A percentile compares a stretch with the other conserved stretches of the same genome.
phyloP scores from a whole-genome alignment of 2,113 vertebrate genomes.

The Emydocephalus ijimae region DNA sequence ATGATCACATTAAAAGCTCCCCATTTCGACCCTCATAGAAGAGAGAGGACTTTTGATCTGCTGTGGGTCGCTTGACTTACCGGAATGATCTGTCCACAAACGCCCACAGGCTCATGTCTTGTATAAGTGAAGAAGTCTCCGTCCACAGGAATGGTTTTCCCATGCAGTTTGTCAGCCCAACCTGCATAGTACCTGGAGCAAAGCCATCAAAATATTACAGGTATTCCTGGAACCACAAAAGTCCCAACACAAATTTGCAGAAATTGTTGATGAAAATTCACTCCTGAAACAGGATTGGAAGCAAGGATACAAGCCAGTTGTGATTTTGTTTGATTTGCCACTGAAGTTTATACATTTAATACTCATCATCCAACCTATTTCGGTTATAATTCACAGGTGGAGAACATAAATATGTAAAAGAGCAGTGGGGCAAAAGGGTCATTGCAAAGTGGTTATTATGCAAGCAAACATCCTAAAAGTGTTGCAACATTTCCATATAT shows the following conservation, averaged over 20 bases:
- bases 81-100: slow-evolving; percentile 97
- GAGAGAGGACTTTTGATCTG: background rate
- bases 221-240: background rate
- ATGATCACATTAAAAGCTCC: background rate
- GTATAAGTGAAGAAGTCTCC: slow-evolving; percentile 96
- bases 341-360: background rate
- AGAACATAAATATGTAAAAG: background rate
- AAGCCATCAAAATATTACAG: background rate
- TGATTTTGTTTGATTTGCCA: background rate
- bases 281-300: background rate
- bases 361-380: background rate
- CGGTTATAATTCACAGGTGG: background rate
- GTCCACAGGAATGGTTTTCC: slow-evolving; percentile 92
- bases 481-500: background rate
- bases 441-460: background rate
- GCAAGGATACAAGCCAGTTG: background rate
- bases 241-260: background rate
- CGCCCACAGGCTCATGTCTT: slow-evolving; percentile 89
- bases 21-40: background rate
- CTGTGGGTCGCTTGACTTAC: slow-evolving; percentile 64
- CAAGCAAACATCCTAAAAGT: background rate
- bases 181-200: slow-evolving; percentile 85
- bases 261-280: background rate
- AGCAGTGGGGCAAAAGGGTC: background rate
- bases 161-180: slow-evolving; percentile 95